phyloP scores from a whole-genome alignment of 2,888 invertebrate species.

The Aradus depressus region DNA sequence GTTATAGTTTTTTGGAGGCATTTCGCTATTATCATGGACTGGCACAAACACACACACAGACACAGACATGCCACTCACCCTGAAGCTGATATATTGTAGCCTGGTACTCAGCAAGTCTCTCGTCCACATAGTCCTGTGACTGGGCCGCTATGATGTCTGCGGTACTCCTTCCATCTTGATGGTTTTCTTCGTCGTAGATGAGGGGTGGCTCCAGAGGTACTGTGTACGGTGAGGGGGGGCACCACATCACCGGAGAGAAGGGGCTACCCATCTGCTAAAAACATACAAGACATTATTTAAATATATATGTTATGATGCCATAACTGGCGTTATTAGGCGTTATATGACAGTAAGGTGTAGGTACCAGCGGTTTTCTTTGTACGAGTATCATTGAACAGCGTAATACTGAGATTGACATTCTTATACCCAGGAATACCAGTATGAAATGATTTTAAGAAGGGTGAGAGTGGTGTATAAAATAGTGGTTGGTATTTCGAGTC shows the following conservation, averaged over 20 bases:
- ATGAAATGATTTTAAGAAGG: too few relatives aligned
- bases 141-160: conserved; percentile 88
- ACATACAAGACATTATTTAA: background rate
- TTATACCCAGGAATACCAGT: too few relatives aligned
- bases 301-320: background rate
- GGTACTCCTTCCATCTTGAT: conserved; percentile 62
- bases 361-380: too few relatives aligned
- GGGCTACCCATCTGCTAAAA: conserved; percentile 18
- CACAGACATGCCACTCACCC: conserved; percentile 55
- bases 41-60: too few relatives aligned
- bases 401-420: too few relatives aligned
- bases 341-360: too few relatives aligned
- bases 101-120: conserved; percentile 86
- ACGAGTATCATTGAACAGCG: too few relatives aligned
- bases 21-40: too few relatives aligned
- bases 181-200: conserved; percentile 28
- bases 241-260: conserved; percentile 29
- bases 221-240: conserved; percentile 42
- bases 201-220: conserved; percentile 62
- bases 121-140: conserved; percentile 88
- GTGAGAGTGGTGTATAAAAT: too few relatives aligned
- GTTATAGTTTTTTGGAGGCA: too few relatives aligned
- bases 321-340: background rate
- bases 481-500: too few relatives aligned
- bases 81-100: conserved; percentile 81